Percentiles rank a stretch among this genome's conserved stretches.
Evolutionary conservation across 2,888 invertebrate genomes (phyloP).

Genomic region (Microchrysa polita): DNA sequence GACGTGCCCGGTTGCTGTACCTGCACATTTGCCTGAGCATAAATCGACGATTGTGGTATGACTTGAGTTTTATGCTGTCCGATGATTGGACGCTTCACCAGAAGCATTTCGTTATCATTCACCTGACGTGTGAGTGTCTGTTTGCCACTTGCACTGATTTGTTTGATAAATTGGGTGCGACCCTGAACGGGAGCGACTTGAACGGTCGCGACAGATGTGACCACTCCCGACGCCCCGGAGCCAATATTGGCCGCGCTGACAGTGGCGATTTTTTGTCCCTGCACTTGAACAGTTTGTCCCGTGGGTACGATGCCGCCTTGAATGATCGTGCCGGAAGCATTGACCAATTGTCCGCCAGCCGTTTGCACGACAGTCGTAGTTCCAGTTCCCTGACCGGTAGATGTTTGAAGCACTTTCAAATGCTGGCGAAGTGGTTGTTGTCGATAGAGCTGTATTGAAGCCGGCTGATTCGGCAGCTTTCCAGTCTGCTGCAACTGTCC

Average conservation of each 20-base stretch:
- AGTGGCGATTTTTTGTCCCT: constrained; percentile 62
- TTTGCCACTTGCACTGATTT: constrained; percentile 60
- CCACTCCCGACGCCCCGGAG: constrained; percentile 57
- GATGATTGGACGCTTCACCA: constrained; percentile 68
- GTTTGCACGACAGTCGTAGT: constrained; percentile 58
- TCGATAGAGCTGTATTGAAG: constrained; percentile 63
- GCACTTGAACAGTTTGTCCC: constrained; percentile 59
- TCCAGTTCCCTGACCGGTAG: constrained; percentile 54
- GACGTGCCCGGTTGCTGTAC: constrained; percentile 57
- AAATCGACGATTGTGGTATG: constrained; percentile 67
- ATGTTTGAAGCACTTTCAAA: constrained; percentile 57
- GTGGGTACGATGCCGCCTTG: constrained; percentile 61
- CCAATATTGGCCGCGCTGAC: constrained; percentile 57
- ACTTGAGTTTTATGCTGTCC: constrained; percentile 63
- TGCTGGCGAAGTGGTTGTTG: constrained; percentile 59
- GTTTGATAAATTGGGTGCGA: constrained; percentile 63
- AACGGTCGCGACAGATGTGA: constrained; percentile 64
- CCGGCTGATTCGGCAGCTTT: constrained; percentile 58
- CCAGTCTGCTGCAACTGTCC: constrained; percentile 60
- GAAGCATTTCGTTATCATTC: constrained; percentile 69
- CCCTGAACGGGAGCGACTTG: constrained; percentile 65
- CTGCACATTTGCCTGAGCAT: constrained; percentile 68
- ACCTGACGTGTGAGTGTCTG: constrained; percentile 66
- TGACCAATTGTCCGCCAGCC: constrained; percentile 58
- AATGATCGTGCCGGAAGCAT: constrained; percentile 62